Percentiles rank a stretch among this genome's conserved stretches.
Conservation (phyloP, 2,797 vertebrate genomes). For the Xerus rutilus region DNA sequence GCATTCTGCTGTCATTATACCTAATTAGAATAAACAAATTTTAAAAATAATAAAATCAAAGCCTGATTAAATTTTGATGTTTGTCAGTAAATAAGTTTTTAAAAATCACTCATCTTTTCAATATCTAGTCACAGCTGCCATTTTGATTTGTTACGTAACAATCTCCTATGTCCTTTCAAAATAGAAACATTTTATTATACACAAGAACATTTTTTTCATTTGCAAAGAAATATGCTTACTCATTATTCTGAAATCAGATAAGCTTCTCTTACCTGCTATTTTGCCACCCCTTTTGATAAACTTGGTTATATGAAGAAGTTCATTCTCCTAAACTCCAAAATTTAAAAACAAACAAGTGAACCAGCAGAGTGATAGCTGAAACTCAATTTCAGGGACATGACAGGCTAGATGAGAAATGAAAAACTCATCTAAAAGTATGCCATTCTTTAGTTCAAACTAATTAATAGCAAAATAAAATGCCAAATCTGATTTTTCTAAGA, state of each 20-base stretch:
- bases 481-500: not conserved
- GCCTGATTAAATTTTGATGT: not conserved
- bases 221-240: not conserved
- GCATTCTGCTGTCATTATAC: too few relatives aligned
- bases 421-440: not conserved
- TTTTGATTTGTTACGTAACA: not conserved
- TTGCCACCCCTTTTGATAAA: not conserved
- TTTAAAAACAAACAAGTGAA: not conserved
- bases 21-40: too few relatives aligned
- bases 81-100: not conserved
- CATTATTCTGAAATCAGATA: not conserved
- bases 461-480: not conserved
- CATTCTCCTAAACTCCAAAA: not conserved
- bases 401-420: not conserved
- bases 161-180: not conserved
- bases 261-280: not conserved
- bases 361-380: not conserved
- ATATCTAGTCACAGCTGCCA: not conserved
- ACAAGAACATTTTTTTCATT: not conserved
- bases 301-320: not conserved
- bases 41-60: not conserved
- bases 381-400: not conserved
- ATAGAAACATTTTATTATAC: not conserved
- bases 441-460: not conserved
- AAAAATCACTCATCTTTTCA: not conserved